Evolutionary conservation across 2,797 vertebrate genomes (phyloP).

Genomic region (Ibycter americanus): DNA sequence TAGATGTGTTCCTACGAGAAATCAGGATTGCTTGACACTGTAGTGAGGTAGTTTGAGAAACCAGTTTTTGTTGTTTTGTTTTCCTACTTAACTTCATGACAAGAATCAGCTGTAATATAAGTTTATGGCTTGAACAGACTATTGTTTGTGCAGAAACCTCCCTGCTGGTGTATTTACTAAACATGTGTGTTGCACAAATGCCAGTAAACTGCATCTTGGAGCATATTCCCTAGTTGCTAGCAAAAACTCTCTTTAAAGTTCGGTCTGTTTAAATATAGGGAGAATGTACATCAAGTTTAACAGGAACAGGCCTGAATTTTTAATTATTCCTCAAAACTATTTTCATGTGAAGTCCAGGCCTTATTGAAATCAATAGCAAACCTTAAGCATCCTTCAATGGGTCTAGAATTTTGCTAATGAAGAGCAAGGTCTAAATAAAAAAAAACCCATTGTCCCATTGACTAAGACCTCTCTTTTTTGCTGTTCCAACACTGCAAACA

Average conservation of each 20-base stretch:
- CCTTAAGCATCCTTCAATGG: not conserved
- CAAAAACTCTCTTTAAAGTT: conserved; percentile 28
- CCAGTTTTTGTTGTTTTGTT: conserved; percentile 15
- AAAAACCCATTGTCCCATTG: not conserved
- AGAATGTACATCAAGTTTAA: not conserved
- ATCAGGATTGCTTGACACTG: not conserved
- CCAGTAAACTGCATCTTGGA: conserved; percentile 42
- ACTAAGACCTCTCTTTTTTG: not conserved
- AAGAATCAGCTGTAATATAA: conserved; percentile 45
- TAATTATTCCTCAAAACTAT: not conserved
- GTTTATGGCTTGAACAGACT: conserved; percentile 20
- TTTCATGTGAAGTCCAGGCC: not conserved
- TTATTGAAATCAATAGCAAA: not conserved
- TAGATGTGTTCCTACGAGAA: not conserved
- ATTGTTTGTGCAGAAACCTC: conserved; percentile 57
- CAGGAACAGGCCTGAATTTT: not conserved
- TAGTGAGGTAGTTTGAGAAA: conserved; percentile 2
- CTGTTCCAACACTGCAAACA: not conserved
- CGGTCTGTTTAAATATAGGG: not conserved
- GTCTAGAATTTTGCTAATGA: not conserved
- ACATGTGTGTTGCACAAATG: conserved; percentile 45
- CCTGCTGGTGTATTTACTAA: conserved; percentile 64
- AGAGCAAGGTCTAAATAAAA: not conserved
- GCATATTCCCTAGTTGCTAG: not conserved
- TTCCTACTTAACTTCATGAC: conserved; percentile 10